A percentile compares a stretch with the other conserved stretches of the same genome.
Evolutionary conservation across 2,888 invertebrate species (phyloP).

Genomic region (Leptinotarsa juncta): DNA sequence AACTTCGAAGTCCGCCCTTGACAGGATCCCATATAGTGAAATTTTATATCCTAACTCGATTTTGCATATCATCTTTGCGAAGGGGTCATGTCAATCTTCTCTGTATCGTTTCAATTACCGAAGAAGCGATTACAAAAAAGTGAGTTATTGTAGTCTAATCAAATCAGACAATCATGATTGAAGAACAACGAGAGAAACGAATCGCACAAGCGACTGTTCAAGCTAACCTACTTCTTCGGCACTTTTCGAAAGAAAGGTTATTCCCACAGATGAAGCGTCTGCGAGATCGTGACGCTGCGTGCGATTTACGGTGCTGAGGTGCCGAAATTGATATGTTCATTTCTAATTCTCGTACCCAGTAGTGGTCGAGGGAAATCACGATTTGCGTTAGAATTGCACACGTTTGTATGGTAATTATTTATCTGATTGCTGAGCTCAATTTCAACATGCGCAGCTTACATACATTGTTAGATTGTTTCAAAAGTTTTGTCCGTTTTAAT

Average conservation of each 20-base stretch:
- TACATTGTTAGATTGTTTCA: background rate
- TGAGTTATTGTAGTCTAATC: too few relatives aligned
- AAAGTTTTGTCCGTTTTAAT: too few relatives aligned
- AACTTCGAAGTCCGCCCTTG: too few relatives aligned
- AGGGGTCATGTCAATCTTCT: too few relatives aligned
- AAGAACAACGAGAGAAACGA: background rate
- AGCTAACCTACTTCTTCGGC: slow-evolving; percentile 1
- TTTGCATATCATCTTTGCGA: too few relatives aligned
- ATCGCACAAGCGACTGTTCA: background rate
- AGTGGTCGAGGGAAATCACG: slow-evolving; percentile 33
- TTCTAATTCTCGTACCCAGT: slow-evolving; percentile 28
- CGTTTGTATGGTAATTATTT: slow-evolving; percentile 29
- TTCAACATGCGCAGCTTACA: background rate
- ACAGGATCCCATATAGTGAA: too few relatives aligned
- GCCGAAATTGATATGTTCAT: slow-evolving; percentile 27
- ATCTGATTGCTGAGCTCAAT: background rate
- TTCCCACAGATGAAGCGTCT: slow-evolving; percentile 16
- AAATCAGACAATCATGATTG: too few relatives aligned
- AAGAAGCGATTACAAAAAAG: too few relatives aligned
- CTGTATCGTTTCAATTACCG: too few relatives aligned
- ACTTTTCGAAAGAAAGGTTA: slow-evolving; percentile 8
- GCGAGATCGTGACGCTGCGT: slow-evolving; percentile 16
- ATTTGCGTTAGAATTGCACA: slow-evolving; percentile 31
- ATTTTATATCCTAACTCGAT: too few relatives aligned
- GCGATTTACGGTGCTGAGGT: slow-evolving; percentile 16